These are phyloP conservation scores for Drosophila mauritiana DNA, from an alignment of 1,140 invertebrate genomes.

Conservation along the genomic window DNA sequence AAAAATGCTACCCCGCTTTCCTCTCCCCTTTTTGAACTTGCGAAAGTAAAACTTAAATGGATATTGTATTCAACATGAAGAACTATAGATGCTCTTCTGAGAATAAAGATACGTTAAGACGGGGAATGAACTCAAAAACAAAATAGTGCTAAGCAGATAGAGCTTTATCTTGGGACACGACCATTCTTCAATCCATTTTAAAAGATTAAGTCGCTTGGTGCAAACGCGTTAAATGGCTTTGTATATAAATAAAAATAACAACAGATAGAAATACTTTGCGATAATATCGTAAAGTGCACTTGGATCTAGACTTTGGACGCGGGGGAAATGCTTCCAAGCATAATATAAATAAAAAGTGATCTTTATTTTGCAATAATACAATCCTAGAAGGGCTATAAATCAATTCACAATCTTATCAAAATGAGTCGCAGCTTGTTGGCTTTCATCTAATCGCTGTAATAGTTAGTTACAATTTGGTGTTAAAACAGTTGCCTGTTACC, in stretches of 20 bases:
- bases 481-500: constrained; percentile 8
- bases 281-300: constrained; percentile 11
- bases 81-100: constrained; percentile 22
- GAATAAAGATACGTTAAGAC: too few relatives aligned
- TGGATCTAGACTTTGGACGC: constrained; percentile 8
- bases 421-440: background rate
- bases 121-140: background rate
- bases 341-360: background rate
- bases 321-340: background rate
- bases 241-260: constrained; percentile 7
- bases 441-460: constrained; percentile 49
- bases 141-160: background rate
- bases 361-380: background rate
- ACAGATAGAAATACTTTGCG: constrained; percentile 6
- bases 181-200: background rate
- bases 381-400: constrained; percentile 1
- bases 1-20: background rate
- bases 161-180: background rate
- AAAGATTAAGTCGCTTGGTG: background rate
- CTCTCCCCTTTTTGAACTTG: constrained; percentile 8
- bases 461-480: constrained; percentile 27
- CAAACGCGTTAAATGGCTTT: constrained; percentile 3
- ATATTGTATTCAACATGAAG: background rate
- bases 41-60: constrained; percentile 26
- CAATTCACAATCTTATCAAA: constrained; percentile 21